Percentiles rank a stretch among this genome's conserved stretches.
Conservation (phyloP, 2,797 vertebrate species). For the Sitta carolinensis region DNA sequence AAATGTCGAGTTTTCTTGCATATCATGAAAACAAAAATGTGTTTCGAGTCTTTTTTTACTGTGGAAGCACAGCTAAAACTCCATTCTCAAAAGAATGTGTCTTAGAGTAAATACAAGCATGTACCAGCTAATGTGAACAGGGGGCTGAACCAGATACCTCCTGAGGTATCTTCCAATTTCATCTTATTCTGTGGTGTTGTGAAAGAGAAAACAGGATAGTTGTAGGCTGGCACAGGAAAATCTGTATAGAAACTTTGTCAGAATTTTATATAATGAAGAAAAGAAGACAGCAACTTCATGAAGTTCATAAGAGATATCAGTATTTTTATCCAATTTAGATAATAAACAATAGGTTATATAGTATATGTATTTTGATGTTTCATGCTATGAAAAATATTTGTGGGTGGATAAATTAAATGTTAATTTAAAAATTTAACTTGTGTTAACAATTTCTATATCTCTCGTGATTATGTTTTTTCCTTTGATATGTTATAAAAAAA, state of each 20-base stretch:
- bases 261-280: background rate
- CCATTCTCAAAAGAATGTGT: background rate
- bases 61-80: background rate
- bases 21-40: background rate
- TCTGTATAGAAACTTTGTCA: background rate
- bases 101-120: background rate
- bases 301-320: background rate
- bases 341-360: background rate
- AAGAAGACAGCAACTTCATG: background rate
- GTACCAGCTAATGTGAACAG: background rate
- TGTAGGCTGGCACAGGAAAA: background rate
- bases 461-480: background rate
- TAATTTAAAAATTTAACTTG: background rate
- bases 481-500: background rate
- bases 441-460: background rate
- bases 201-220: background rate
- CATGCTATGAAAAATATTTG: background rate
- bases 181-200: background rate
- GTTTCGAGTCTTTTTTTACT: background rate
- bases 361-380: background rate
- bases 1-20: background rate
- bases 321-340: background rate
- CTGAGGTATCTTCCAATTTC: background rate
- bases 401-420: background rate
- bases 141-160: background rate